A percentile compares a stretch with the other conserved stretches of the same genome.
These are phyloP conservation scores for Pomacea maculata DNA, from an alignment of 1,140 invertebrate species.

Conservation along the genomic window DNA sequence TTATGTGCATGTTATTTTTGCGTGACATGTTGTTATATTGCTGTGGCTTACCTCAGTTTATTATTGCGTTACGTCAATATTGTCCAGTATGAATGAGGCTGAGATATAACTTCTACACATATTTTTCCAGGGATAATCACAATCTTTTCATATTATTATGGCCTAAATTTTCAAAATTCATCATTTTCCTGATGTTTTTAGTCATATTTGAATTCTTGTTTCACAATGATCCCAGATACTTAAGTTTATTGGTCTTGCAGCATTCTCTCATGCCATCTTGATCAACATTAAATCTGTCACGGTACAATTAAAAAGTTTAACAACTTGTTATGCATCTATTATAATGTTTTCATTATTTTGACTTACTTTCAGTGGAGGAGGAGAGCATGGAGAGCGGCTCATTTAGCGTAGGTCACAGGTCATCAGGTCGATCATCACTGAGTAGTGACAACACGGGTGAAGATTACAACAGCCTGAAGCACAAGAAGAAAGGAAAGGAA, in stretches of 20 bases:
- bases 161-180: neutral
- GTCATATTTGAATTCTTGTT: too few relatives aligned
- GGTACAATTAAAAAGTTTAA: too few relatives aligned
- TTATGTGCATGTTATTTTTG: neutral
- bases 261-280: too few relatives aligned
- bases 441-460: slow-evolving; percentile 46
- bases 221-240: too few relatives aligned
- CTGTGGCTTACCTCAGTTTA: neutral
- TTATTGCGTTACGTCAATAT: neutral
- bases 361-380: slow-evolving; percentile 66
- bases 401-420: slow-evolving; percentile 76
- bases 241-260: too few relatives aligned
- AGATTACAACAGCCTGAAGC: slow-evolving; percentile 64
- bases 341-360: too few relatives aligned
- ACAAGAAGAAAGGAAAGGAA: slow-evolving; percentile 75
- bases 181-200: too few relatives aligned
- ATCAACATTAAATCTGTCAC: too few relatives aligned
- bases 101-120: too few relatives aligned
- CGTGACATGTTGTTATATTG: neutral
- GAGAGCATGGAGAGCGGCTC: slow-evolving; percentile 69
- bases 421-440: slow-evolving; percentile 71
- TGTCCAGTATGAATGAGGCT: too few relatives aligned
- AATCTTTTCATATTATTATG: neutral
- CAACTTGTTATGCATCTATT: too few relatives aligned
- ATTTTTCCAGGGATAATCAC: neutral